Conservation (phyloP, 2,797 vertebrate species). For the Ambastaia sidthimunki region DNA sequence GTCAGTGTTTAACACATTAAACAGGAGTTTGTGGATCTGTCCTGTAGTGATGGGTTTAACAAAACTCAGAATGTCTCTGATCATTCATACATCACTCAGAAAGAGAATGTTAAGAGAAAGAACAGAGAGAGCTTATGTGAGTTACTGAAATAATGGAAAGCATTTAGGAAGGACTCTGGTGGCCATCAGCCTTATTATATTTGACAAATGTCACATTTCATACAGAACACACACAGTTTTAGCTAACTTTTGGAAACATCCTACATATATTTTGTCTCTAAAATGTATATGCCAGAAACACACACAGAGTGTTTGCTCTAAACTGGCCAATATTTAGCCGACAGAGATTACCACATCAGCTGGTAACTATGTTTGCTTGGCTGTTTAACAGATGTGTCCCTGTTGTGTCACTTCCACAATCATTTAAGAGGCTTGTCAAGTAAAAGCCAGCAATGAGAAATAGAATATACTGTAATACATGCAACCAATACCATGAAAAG, state of each 20-base stretch:
- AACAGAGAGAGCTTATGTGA: not conserved
- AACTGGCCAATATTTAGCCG: too few species aligned
- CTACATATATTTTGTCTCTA: constrained; percentile 31
- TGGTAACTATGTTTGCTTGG: too few species aligned
- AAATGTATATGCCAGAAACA: constrained; percentile 47
- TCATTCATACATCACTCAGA: constrained; percentile 60
- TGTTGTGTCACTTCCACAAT: too few species aligned
- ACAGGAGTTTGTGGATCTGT: constrained; percentile 35
- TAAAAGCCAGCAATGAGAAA: not conserved
- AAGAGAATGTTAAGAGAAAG: constrained; percentile 6
- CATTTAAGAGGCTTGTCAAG: too few species aligned
- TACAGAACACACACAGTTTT: constrained; percentile 14
- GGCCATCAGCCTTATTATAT: constrained; percentile 34
- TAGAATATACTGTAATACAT: not conserved
- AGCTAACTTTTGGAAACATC: constrained; percentile 22
- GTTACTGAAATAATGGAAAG: constrained; percentile 34
- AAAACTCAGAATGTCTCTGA: constrained; percentile 70
- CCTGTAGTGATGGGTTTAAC: constrained; percentile 72
- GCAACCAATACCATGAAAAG: not conserved
- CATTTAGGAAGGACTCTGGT: constrained; percentile 26
- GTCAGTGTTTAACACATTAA: constrained; percentile 24
- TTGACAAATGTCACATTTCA: constrained; percentile 32
- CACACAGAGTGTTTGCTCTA: not conserved
- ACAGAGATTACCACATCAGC: too few species aligned
- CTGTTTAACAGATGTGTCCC: too few species aligned